A percentile compares a stretch with the other conserved stretches of the same genome.
These are phyloP conservation scores for Catharus fuscescens DNA, from an alignment of 2,113 vertebrate species.

Conservation along the genomic window DNA sequence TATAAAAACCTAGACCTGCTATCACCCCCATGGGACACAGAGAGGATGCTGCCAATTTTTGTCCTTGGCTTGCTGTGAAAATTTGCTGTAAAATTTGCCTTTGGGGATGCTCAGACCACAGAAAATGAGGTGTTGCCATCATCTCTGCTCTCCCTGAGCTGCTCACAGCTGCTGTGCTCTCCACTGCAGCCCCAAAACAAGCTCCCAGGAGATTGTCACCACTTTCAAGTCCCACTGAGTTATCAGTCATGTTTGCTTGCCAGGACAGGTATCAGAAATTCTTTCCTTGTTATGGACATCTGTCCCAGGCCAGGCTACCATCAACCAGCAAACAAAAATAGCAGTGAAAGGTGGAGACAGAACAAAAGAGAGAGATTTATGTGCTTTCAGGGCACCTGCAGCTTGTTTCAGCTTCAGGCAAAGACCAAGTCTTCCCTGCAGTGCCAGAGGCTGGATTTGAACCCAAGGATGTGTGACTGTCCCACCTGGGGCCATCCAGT, in stretches of 20 bases:
- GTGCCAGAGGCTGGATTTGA: background rate
- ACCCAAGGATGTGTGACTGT: background rate
- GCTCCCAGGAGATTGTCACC: background rate
- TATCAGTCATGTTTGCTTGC: background rate
- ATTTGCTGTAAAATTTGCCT: background rate
- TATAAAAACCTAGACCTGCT: background rate
- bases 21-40: background rate
- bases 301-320: background rate
- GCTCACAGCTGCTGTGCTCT: background rate
- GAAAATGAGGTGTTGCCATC: background rate
- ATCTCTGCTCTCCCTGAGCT: background rate
- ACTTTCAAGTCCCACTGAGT: background rate
- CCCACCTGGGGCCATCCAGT: background rate
- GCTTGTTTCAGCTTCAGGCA: background rate
- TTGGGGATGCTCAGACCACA: background rate
- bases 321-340: background rate
- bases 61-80: background rate
- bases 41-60: background rate
- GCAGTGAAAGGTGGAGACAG: background rate
- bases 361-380: background rate
- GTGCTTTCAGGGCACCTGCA: background rate
- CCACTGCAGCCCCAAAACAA: background rate
- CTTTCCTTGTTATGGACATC: background rate
- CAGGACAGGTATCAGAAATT: background rate
- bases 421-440: background rate